These are phyloP conservation scores for Physeter macrocephalus DNA, from an alignment of 2,113 vertebrate genomes.

Conservation along the genomic window DNA sequence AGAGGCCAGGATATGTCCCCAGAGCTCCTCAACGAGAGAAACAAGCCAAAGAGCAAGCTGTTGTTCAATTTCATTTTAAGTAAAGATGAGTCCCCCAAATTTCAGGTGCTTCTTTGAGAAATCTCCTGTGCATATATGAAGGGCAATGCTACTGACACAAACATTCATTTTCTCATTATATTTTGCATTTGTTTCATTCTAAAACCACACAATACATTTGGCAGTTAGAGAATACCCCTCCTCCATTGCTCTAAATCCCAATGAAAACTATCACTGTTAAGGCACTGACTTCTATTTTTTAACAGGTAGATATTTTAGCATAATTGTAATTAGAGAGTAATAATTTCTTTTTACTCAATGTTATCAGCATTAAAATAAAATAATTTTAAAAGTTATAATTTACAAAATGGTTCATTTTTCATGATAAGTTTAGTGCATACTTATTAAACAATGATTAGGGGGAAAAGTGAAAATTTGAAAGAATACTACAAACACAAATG, in stretches of 20 bases:
- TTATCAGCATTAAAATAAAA: constrained; percentile 35
- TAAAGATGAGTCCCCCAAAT: not conserved
- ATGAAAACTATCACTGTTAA: not conserved
- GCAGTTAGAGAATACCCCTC: not conserved
- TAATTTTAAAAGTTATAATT: constrained; percentile 32
- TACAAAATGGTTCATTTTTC: constrained; percentile 34
- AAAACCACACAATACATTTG: not conserved
- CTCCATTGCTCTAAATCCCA: not conserved
- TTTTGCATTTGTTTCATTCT: not conserved
- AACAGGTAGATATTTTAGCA: not conserved
- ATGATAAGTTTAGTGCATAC: constrained; percentile 12
- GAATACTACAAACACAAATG: not conserved
- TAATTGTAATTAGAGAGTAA: constrained; percentile 36
- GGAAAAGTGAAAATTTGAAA: not conserved
- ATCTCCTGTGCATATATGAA: not conserved
- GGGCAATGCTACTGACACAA: not conserved
- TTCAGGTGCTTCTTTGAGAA: not conserved
- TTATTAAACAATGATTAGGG: constrained; percentile 32
- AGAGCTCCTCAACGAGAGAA: not conserved
- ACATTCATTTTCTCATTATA: not conserved
- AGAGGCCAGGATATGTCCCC: fast-evolving
- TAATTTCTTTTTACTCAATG: constrained; percentile 36
- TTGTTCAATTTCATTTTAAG: not conserved
- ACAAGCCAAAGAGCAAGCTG: not conserved
- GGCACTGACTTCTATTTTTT: not conserved